Evolutionary conservation across 2,113 vertebrate species (phyloP), one percentile per base, ranked within the genome.

Genomic region (Centropus unirufus): DNA sequence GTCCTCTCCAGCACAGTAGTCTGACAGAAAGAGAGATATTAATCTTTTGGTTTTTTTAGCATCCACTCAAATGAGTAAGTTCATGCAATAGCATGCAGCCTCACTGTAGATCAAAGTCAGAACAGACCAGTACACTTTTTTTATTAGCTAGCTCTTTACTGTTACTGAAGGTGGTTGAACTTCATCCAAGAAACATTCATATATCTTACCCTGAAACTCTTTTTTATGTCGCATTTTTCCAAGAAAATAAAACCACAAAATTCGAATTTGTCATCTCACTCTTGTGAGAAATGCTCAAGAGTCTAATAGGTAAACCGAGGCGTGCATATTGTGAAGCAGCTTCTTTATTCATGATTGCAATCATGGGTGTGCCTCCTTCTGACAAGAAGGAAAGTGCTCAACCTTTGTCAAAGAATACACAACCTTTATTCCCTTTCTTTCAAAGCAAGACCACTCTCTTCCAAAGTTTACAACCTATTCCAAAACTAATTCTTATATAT

Each of bases 21-120:
- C 15, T 0, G 0, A 34, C 9, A 62, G 26, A 32, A 72, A 34
- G 11, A 62, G 20, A 55, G 20, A 61, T 39, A 63, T 63, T 63
- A 14, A 70, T 9, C 6, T 13, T 79, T 79, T 54, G 2, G n/a
- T 7, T 54, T 74, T 81, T 54, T 87, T 68, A 66, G 22, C 61
- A 8, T 6, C 8, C 27, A 14, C 73, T 67, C 12, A n/a, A 29
- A 29, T 14, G 9, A 73, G 9, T 22, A 69, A 57, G 55, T 34
- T 80, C 36, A 51, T 52, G 39, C 40, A 51, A 46, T 5, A n/a
- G 16, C 21, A 57, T n/a, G 6, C 10, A 84, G 40, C 24, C 12
- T 69, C 19, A 21, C 39, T 16, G 40, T 14, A 67, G 92, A 68
- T 4, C 21, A 54, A 84, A 51, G 51, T 27, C 57, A 42, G 52